phyloP scores from a whole-genome alignment of 1,140 invertebrate species.

The Orius laevigatus region DNA sequence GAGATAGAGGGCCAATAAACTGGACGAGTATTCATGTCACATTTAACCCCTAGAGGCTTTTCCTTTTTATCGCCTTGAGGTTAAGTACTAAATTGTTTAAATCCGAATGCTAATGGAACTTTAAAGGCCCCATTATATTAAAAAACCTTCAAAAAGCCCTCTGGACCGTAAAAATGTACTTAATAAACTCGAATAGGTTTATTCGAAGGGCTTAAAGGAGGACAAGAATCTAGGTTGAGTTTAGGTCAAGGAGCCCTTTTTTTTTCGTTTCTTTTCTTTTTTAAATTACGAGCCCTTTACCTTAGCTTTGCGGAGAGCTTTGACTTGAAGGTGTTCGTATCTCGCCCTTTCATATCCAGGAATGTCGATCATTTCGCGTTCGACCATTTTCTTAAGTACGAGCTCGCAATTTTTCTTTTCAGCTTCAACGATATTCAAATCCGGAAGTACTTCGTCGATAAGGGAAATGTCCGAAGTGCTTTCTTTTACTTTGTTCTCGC shows the following conservation, averaged over 20 bases:
- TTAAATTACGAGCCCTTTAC: neutral
- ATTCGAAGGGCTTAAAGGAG: neutral
- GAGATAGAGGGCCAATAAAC: neutral
- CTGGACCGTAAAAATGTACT: neutral
- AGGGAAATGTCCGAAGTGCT: neutral
- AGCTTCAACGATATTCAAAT: neutral
- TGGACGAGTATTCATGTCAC: too few species aligned
- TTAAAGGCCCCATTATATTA: neutral
- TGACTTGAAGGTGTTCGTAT: slow-evolving; percentile 8
- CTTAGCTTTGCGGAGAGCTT: slow-evolving; percentile 4
- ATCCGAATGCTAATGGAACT: too few species aligned
- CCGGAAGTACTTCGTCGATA: neutral
- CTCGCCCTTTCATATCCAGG: neutral
- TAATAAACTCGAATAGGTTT: neutral
- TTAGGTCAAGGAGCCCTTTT: too few species aligned
- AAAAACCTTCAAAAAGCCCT: neutral
- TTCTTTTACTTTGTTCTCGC: neutral
- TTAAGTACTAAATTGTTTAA: too few species aligned
- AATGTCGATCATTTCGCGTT: neutral
- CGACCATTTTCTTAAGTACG: neutral
- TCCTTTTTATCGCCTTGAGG: too few species aligned
- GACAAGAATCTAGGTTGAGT: neutral
- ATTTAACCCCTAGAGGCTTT: too few species aligned
- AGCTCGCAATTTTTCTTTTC: neutral
- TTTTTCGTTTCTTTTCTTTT: neutral